A percentile compares a stretch with the other conserved stretches of the same genome.
These are phyloP conservation scores for Galbula dea DNA, from an alignment of 2,113 vertebrate genomes.

Conservation along the genomic window DNA sequence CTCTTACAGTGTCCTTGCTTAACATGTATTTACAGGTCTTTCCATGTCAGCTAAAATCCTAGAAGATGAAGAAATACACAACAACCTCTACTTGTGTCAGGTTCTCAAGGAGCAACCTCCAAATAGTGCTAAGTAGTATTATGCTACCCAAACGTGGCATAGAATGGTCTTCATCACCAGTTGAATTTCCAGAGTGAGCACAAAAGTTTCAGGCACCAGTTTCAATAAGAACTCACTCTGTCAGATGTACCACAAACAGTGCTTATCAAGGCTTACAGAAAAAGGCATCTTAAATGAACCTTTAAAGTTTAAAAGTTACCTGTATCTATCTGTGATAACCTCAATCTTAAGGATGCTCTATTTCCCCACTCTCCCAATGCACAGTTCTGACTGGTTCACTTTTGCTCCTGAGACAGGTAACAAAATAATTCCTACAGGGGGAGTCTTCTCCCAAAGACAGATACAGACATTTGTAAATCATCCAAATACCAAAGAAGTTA, in stretches of 20 bases:
- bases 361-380: too few species aligned
- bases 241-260: neutral
- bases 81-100: accelerated
- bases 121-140: neutral
- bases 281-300: neutral
- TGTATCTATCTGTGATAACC: neutral
- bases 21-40: neutral
- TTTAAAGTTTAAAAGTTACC: neutral
- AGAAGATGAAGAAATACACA: neutral
- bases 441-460: neutral
- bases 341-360: neutral
- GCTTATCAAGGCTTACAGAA: neutral
- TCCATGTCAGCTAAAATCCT: neutral
- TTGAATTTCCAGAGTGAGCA: neutral
- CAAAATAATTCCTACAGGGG: neutral
- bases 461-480: neutral
- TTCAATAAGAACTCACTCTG: neutral
- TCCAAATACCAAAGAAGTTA: neutral
- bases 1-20: too few species aligned
- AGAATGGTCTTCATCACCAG: neutral
- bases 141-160: neutral
- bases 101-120: neutral
- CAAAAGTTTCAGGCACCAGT: neutral
- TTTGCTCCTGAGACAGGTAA: neutral
- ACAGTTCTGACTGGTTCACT: neutral